Base-by-base conservation (phyloP, 2,113 vertebrate genomes). In the Rhipidura dahli region DNA sequence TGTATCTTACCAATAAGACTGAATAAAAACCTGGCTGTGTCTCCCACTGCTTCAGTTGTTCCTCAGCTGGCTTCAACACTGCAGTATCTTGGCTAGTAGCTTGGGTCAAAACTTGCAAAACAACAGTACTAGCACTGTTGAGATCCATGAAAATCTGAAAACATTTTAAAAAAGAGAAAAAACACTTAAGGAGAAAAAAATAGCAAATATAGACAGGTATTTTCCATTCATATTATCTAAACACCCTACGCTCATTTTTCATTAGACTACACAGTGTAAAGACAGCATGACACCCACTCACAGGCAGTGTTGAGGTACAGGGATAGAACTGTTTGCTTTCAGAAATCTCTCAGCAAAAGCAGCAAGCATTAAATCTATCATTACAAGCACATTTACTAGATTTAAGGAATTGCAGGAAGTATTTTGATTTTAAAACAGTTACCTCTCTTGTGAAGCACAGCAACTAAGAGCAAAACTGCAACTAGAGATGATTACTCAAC, bases 1-100 rank as follows among this genome's bases (percentile, higher is more conserved):
- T 85, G 80, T 68, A 75, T 94, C 99, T 98, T 98, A 99, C 99
- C 99, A 99, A 97, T 44, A 99, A 98, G 54, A 99, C 99, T 11
- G 99, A 99, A 96, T 99, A 99, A 97, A 99, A 99, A 60, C 99
- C 99, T 31, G 99, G 99, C 96, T 99, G 99, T 9, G 99, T 99
- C 97, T 99, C 99, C 99, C 99, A 99, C 97, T 99, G 99, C 75
- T 98, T 98, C 82, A 99, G 98, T 56, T 99, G 99, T 76, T 99
- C 99, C 96, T 99, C 99, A 3, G 99, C 99, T 56, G 99, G 99
- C 93, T 99, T 99, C 95, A 99, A 93, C 59, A 99, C 98, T 63
- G 98, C 94, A 59, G 99, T 99, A 96, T 99, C 99, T 97, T 99
- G 99, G 97, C 99, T 99, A 81, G 99, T 99, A 83, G 99, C 99